A percentile compares a stretch with the other conserved stretches of the same genome.
Conservation (phyloP, 2,113 vertebrate species). For the Ondatra zibethicus region DNA sequence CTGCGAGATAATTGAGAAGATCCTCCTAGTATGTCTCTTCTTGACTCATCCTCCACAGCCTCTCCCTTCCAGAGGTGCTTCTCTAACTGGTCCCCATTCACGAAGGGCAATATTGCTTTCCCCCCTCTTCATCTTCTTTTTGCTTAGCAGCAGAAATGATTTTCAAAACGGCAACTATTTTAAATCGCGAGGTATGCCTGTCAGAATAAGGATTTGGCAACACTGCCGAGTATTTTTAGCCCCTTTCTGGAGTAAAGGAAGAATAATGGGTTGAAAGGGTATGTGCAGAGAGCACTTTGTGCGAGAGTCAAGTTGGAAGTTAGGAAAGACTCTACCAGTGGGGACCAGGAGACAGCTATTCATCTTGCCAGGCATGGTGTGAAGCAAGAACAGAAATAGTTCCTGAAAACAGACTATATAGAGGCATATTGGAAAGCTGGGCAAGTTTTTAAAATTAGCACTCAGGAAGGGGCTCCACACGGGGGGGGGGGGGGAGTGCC, state of each 20-base stretch:
- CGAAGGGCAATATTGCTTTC: background rate
- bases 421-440: background rate
- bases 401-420: background rate
- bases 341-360: background rate
- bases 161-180: background rate
- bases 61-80: background rate
- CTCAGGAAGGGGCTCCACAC: background rate
- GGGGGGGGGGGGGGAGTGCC: no score
- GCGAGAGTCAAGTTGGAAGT: background rate
- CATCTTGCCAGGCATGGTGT: background rate
- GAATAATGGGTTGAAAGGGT: background rate
- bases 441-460: constrained; percentile 63
- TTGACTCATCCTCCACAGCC: background rate
- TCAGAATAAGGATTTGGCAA: constrained; percentile 25
- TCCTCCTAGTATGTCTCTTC: background rate
- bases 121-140: background rate
- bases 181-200: background rate
- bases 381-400: background rate
- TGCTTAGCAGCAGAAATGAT: constrained; percentile 7
- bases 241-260: background rate
- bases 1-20: background rate
- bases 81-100: background rate
- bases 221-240: constrained; percentile 2
- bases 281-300: background rate
- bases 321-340: background rate